Evolutionary conservation across 2,113 vertebrate genomes (phyloP), one percentile per base, ranked within the genome.

Genomic region (Pterocles orientalis): DNA sequence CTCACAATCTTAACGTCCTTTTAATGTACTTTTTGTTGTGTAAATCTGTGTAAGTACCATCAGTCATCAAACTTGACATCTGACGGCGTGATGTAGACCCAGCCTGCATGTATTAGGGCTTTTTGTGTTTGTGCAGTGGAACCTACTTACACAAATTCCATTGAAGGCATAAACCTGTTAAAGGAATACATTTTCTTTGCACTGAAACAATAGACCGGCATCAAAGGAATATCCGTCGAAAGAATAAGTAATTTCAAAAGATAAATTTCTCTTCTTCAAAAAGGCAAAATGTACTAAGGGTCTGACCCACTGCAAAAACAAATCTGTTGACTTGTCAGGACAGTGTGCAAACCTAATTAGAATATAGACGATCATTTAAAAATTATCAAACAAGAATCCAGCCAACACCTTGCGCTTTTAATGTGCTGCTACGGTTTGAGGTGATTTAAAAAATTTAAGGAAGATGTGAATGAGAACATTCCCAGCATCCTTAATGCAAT

Each of bases 11-110:
- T 97, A 98, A 96, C 87, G 90, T 98, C 98, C 94, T 94, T 97
- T 97, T 98, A 97, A 98, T 97, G 98, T 98, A 98, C 97, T 98
- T 98, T 98, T 98, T 98, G 97, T 98, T 98, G 98, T 98, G 98
- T 98, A 98, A 98, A 98, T 98, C 97, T 98, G 97, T 98, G 97
- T 98, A 98, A 98, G 98, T 98, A 97, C 97, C 97, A 97, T 98
- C 98, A 97, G 96, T 97, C 97, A 58, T 98, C 98, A 98, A 96
- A 94, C 8, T 41, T 98, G 98, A 98, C 98, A 97, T 97, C 97
- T 98, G 95, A 98, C 92, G 84, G 95, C 66, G 62, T 78, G 95
- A 82, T 72, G 97, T 87, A 97, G 97, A 94, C 96, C 97, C 96
- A 97, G 97, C 96, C 97, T 97, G 98, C 97, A 98, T 98, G 96